A percentile compares a stretch with the other conserved stretches of the same genome.
Conservation (phyloP, 2,797 vertebrate species). For the Gadopsis bispinosus region DNA sequence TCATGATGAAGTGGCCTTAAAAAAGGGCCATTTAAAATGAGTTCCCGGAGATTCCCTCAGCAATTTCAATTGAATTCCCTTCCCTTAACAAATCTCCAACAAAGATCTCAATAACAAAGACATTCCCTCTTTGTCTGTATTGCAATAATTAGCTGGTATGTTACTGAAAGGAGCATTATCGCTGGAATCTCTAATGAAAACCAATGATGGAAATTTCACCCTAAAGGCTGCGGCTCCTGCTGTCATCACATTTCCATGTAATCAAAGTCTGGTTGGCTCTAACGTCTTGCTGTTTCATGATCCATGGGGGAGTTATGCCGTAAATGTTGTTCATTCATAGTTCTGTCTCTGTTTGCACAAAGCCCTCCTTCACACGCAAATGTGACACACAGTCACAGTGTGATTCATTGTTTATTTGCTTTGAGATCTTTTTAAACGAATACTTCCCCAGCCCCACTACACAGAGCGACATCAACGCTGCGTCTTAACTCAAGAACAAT, state of each 20-base stretch:
- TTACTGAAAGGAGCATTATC: constrained; percentile 32
- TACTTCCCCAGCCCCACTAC: constrained; percentile 47
- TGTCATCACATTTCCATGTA: constrained; percentile 51
- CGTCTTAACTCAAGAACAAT: constrained; percentile 54
- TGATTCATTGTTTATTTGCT: constrained; percentile 58
- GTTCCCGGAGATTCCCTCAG: constrained; percentile 19
- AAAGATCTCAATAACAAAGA: constrained; percentile 57
- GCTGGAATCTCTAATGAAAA: constrained; percentile 39
- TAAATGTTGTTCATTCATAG: constrained; percentile 36
- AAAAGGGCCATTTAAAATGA: constrained; percentile 49
- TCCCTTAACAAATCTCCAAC: constrained; percentile 48
- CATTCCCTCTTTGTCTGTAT: constrained; percentile 41
- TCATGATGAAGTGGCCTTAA: constrained; percentile 53
- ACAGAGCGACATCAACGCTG: constrained; percentile 30
- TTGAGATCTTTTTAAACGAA: constrained; percentile 43
- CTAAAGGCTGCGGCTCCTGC: constrained; percentile 33
- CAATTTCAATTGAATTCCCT: constrained; percentile 37
- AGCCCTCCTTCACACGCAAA: constrained; percentile 32
- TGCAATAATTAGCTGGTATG: constrained; percentile 51
- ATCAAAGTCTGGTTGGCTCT: constrained; percentile 37
- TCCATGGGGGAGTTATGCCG: constrained; percentile 21
- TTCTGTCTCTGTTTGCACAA: constrained; percentile 19
- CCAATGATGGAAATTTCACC: constrained; percentile 3
- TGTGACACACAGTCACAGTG: constrained; percentile 15
- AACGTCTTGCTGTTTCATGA: constrained; percentile 34